Conservation (phyloP, 2,888 invertebrate species). For the Macrophya alboannulata region DNA sequence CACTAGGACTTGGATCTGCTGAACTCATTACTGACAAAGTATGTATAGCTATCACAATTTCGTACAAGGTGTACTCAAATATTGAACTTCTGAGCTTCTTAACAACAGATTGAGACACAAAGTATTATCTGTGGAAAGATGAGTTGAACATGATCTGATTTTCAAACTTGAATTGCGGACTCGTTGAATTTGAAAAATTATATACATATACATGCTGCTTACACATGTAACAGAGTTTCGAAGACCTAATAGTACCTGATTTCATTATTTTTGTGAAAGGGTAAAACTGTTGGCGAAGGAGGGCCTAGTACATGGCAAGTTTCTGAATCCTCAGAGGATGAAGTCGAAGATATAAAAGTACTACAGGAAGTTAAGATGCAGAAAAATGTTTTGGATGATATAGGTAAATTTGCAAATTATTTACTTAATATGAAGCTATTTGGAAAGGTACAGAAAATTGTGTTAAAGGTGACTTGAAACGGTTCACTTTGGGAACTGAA, state of each 20-base stretch:
- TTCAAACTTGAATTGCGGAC: not conserved
- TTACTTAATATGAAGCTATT: not conserved
- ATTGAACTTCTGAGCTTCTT: not conserved
- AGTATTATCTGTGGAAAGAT: not conserved
- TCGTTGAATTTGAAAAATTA: not conserved
- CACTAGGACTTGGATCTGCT: constrained; percentile 77
- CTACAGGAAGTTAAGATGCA: constrained; percentile 70
- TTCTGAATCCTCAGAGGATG: constrained; percentile 70
- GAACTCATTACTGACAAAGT: constrained; percentile 76
- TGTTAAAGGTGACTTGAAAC: not conserved
- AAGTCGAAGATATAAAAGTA: constrained; percentile 74
- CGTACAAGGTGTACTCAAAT: constrained; percentile 51
- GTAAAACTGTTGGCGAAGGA: constrained; percentile 73
- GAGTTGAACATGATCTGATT: not conserved
- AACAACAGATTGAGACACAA: not conserved
- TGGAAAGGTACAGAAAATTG: not conserved
- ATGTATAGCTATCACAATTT: constrained; percentile 55
- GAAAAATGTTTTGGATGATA: constrained; percentile 71
- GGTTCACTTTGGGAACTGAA: not conserved
- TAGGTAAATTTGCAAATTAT: constrained; percentile 69
- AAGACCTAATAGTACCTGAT: not conserved
- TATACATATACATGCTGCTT: not conserved
- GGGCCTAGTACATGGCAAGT: constrained; percentile 73
- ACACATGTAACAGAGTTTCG: not conserved
- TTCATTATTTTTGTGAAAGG: constrained; percentile 65